Percentiles rank a stretch among this genome's conserved stretches.
Conservation (phyloP, 2,888 invertebrate species). For the Pasiphila rectangulata region DNA sequence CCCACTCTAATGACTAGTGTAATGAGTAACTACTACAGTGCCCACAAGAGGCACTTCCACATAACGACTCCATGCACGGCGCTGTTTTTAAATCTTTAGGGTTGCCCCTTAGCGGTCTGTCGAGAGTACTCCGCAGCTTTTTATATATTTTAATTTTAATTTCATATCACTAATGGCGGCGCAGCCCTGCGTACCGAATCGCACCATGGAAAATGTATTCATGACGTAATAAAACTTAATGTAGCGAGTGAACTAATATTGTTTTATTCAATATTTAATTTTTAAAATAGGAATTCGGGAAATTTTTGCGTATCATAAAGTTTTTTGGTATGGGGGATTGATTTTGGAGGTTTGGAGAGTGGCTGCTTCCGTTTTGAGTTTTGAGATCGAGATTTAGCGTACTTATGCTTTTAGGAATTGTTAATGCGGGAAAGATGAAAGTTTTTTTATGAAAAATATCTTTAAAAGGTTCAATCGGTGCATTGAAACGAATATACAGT, state of each 20-base stretch:
- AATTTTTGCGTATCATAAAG: conserved; percentile 73
- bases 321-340: conserved; percentile 48
- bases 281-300: conserved; percentile 62
- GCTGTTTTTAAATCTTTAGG: conserved; percentile 67
- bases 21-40: conserved; percentile 6
- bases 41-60: background rate
- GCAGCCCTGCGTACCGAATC: conserved; percentile 78
- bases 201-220: conserved; percentile 72
- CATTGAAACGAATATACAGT: too few species aligned
- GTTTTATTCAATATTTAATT: conserved; percentile 79
- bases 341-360: conserved; percentile 19
- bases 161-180: conserved; percentile 79
- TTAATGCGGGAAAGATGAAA: too few species aligned
- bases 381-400: too few species aligned
- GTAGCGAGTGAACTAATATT: conserved; percentile 80
- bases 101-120: conserved; percentile 78
- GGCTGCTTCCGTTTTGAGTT: conserved; percentile 15
- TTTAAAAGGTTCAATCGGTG: too few species aligned
- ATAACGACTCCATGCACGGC: conserved; percentile 48
- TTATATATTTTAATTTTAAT: conserved; percentile 81
- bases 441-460: too few species aligned
- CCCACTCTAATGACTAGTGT: background rate
- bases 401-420: too few species aligned
- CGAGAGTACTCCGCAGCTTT: conserved; percentile 74
- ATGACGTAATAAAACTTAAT: conserved; percentile 77